A percentile compares a stretch with the other conserved stretches of the same genome.
phyloP scores from a whole-genome alignment of 2,113 vertebrate species.

The Dissostichus mawsoni region DNA sequence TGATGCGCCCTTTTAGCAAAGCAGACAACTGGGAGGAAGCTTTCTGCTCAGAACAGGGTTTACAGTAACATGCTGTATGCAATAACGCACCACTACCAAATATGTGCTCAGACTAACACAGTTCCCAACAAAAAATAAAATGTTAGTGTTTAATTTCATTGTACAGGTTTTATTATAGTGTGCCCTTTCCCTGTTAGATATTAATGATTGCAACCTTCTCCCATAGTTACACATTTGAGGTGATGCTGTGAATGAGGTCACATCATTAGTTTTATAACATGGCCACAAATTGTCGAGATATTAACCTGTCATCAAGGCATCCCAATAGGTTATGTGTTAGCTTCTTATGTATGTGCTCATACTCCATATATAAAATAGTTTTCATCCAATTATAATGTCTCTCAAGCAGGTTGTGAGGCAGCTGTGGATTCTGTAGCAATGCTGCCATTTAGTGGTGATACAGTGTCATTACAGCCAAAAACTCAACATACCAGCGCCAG shows the following conservation, averaged over 20 bases:
- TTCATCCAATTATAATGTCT: background rate
- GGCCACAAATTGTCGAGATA: background rate
- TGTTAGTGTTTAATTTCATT: background rate
- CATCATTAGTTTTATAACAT: background rate
- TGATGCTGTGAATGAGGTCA: background rate
- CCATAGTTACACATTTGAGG: background rate
- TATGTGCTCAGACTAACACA: background rate
- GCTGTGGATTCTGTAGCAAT: background rate
- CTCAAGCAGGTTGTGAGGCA: background rate
- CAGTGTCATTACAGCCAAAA: slow-evolving; percentile 37
- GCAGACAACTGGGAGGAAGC: background rate
- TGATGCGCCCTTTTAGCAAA: slow-evolving; percentile 6
- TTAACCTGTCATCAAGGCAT: background rate
- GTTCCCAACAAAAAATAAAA: background rate
- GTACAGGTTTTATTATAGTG: background rate
- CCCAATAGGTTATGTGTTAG: background rate
- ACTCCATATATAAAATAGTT: background rate
- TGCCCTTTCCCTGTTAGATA: background rate
- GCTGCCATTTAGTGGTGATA: slow-evolving; percentile 51
- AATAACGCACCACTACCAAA: background rate
- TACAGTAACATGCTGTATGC: background rate
- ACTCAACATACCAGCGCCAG: background rate
- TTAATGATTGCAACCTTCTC: background rate
- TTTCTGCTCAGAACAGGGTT: too few species aligned
- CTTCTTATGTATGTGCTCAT: too few species aligned